Conservation (phyloP, 92 coral and sea anemone species). For the Bergia sp. region DNA sequence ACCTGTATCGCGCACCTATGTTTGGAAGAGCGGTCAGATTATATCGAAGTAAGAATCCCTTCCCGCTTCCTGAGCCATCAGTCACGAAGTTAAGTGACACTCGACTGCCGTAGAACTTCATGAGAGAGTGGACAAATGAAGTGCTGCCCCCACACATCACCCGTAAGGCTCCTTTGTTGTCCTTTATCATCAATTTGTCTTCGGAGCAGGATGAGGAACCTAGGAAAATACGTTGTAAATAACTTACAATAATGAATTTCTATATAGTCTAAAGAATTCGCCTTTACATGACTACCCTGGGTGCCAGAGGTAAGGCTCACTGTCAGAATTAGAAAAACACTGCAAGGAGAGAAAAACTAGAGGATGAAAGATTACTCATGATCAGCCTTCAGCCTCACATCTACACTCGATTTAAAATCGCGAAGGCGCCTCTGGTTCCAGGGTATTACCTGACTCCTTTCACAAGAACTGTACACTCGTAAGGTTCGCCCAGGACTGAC, state of each 20-base stretch:
- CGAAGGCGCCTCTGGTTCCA: too few relatives aligned
- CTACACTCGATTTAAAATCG: too few relatives aligned
- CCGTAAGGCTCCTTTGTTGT: neutral
- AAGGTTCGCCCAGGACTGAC: too few relatives aligned
- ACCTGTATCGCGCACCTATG: constrained; percentile 2
- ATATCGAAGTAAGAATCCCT: constrained; percentile 15
- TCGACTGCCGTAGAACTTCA: constrained; percentile 3
- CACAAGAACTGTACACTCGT: too few relatives aligned
- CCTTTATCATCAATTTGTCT: constrained; percentile 14
- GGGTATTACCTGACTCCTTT: too few relatives aligned
- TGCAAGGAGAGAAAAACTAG: too few relatives aligned
- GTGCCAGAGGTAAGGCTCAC: too few relatives aligned
- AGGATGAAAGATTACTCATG: too few relatives aligned
- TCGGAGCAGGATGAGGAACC: constrained; percentile 19
- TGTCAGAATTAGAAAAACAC: too few relatives aligned
- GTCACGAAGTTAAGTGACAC: constrained; percentile 15
- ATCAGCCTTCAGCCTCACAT: too few relatives aligned
- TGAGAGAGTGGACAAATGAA: neutral
- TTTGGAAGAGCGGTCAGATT: constrained; percentile 15
- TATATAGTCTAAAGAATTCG: neutral
- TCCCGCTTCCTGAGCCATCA: constrained; percentile 41
- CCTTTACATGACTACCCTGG: neutral
- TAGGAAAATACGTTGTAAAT: neutral
- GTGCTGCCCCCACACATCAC: constrained; percentile 6
- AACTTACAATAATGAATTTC: too few relatives aligned